Base-by-base conservation (phyloP, 2,797 vertebrate genomes). In the Cetoscarus ocellatus region DNA sequence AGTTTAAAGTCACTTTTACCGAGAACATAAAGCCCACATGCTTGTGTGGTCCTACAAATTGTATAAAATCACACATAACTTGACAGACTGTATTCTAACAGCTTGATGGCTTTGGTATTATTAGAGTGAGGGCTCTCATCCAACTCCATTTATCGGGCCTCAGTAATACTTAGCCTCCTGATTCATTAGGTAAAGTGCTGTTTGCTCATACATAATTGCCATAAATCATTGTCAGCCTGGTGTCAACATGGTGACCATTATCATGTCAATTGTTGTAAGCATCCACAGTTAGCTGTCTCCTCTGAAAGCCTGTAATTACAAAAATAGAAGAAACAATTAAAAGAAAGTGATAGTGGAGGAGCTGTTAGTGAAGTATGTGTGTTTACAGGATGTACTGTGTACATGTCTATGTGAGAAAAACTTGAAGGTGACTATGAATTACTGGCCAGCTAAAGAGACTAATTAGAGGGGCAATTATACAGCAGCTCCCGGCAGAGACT, bases 351-450 rank as follows among this genome's bases (percentile, higher is more conserved):
- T 69, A 68, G 65, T 2, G 0, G 60, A 58, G 13, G 42, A 73
- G 49, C 40, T 48, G 49, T 66, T 75, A 27, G 70, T 49, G 15
- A 11, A 75, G 51, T 63, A 59, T 77, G 71, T 73, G 34, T 48
- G 38, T 50, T 13, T 50, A 48, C 0, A 40, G 39, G 38, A 54
- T 36, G 71, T 63, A 48, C 34, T 73, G 57, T 62, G 62, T 66
- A 12, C 42, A 40, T 39, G 47, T 57, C 48, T 75, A 7, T 69
- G 57, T 61, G 10, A 84, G 81, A 64, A 62, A 84, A 81, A 84
- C 86, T 92, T 91, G 86, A 92, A 93, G 91, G 89, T 90, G 91
- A 93, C 87, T 89, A 86, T 91, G 80, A 93, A 92, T 91, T 90
- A 92, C 79, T 18, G 76, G 80, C 82, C 86, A 80, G 87, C 83